Conservation (phyloP, 2,888 invertebrate genomes). For the Onchidella celtica region DNA sequence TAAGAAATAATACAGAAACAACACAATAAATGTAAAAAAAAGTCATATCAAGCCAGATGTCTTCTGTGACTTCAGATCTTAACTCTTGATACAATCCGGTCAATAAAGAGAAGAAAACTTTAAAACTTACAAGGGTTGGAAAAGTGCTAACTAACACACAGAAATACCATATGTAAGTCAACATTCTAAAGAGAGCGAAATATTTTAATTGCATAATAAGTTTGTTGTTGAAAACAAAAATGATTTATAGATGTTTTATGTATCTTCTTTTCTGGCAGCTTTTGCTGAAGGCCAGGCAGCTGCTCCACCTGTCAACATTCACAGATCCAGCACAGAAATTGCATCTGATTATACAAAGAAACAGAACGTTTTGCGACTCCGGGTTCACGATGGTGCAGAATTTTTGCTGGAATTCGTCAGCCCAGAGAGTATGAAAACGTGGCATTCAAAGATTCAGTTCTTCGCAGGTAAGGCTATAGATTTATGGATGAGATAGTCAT, state of each 20-base stretch:
- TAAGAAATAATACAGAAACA: too few relatives aligned
- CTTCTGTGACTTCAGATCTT: too few relatives aligned
- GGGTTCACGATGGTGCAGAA: conserved; percentile 94
- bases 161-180: too few relatives aligned
- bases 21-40: too few relatives aligned
- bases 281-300: conserved; percentile 93
- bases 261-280: conserved; percentile 81
- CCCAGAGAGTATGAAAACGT: conserved; percentile 89
- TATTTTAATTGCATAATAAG: too few relatives aligned
- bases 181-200: too few relatives aligned
- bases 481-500: too few relatives aligned
- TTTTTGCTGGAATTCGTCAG: conserved; percentile 91
- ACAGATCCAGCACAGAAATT: conserved; percentile 89
- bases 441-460: conserved; percentile 95
- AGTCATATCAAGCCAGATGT: too few relatives aligned
- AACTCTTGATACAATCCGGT: too few relatives aligned
- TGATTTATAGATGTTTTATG: background rate
- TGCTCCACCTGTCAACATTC: conserved; percentile 89
- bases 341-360: conserved; percentile 97
- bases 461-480: conserved; percentile 87
- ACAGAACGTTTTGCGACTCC: conserved; percentile 87
- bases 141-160: too few relatives aligned
- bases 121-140: too few relatives aligned
- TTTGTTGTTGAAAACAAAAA: background rate
- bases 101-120: too few relatives aligned